Evolutionary conservation across 1,140 invertebrate species (phyloP).

Genomic region (Monomorium pharaonis): DNA sequence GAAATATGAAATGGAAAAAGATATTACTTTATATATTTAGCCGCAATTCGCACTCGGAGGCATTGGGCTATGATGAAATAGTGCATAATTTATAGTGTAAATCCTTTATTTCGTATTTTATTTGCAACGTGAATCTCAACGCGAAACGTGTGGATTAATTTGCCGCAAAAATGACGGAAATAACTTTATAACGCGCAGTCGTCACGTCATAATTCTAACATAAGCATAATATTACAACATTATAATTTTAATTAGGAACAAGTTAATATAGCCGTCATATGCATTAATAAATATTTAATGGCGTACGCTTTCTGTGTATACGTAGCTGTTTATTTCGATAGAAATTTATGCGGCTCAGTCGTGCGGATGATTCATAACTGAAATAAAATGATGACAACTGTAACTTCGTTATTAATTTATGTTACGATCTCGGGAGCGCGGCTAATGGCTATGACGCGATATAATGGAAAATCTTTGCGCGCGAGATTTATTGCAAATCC

Average conservation of each 20-base stretch:
- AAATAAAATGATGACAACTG: conserved; percentile 19
- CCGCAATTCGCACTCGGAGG: not conserved
- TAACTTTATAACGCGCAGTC: not conserved
- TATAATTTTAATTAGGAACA: conserved; percentile 51
- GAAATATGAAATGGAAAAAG: not conserved
- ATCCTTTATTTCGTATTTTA: conserved; percentile 18
- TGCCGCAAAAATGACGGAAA: not conserved
- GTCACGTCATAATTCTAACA: not conserved
- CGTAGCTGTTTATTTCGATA: conserved; percentile 23
- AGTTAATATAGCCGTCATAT: conserved; percentile 21
- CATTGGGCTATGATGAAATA: not conserved
- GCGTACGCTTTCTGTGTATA: not conserved
- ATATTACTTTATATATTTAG: conserved; percentile 12
- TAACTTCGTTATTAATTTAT: conserved; percentile 54
- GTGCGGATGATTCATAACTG: not conserved
- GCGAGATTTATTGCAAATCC: conserved; percentile 46
- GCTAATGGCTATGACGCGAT: not conserved
- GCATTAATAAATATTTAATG: conserved; percentile 20
- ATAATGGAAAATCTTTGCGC: conserved; percentile 36
- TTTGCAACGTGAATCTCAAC: not conserved
- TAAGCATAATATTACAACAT: conserved; percentile 22
- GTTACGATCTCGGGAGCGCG: not conserved
- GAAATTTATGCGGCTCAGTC: not conserved
- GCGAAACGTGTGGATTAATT: not conserved
- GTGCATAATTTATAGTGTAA: not conserved